Evolutionary conservation across 2,113 vertebrate genomes (phyloP).

Genomic region (Stigmatopora nigra): DNA sequence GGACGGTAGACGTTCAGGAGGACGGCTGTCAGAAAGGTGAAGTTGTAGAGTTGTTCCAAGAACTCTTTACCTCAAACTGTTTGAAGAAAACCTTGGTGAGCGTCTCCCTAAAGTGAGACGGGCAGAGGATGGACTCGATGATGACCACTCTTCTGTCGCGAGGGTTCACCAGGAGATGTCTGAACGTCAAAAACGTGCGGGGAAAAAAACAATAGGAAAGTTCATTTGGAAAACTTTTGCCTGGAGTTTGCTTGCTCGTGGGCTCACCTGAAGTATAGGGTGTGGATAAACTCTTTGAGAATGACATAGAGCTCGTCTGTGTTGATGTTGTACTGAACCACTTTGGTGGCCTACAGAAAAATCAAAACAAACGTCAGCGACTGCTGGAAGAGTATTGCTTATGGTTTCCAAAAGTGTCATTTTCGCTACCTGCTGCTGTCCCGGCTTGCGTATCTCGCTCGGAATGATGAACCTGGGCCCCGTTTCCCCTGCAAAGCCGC

Average conservation of each 20-base stretch:
- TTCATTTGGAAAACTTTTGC: too few relatives aligned
- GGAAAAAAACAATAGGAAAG: too few relatives aligned
- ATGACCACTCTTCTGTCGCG: slow-evolving; percentile 94
- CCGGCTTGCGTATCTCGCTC: slow-evolving; percentile 86
- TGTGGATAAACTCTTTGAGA: slow-evolving; percentile 96
- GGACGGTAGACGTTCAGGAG: not conserved
- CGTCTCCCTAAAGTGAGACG: slow-evolving; percentile 94
- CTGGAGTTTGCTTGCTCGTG: too few relatives aligned
- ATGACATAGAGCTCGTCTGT: slow-evolving; percentile 94
- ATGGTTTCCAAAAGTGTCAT: too few relatives aligned
- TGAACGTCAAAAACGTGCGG: slow-evolving; percentile 32
- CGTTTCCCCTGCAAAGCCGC: slow-evolving; percentile 97
- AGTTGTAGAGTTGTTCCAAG: not conserved
- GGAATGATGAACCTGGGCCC: slow-evolving; percentile 96
- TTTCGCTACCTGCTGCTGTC: slow-evolving; percentile 66
- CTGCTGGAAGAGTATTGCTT: too few relatives aligned
- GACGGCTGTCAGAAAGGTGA: too few relatives aligned
- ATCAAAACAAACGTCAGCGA: too few relatives aligned
- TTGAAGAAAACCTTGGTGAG: slow-evolving; percentile 94
- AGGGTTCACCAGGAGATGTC: slow-evolving; percentile 94
- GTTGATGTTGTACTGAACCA: slow-evolving; percentile 95
- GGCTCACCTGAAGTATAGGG: slow-evolving; percentile 90
- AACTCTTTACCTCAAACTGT: slow-evolving; percentile 86
- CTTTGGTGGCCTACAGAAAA: slow-evolving; percentile 75
- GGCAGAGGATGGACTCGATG: slow-evolving; percentile 91